These are phyloP conservation scores for Oopsacas minuta DNA, from an alignment of 37 sponge, comb jelly and placozoan genomes.

Conservation along the genomic window DNA sequence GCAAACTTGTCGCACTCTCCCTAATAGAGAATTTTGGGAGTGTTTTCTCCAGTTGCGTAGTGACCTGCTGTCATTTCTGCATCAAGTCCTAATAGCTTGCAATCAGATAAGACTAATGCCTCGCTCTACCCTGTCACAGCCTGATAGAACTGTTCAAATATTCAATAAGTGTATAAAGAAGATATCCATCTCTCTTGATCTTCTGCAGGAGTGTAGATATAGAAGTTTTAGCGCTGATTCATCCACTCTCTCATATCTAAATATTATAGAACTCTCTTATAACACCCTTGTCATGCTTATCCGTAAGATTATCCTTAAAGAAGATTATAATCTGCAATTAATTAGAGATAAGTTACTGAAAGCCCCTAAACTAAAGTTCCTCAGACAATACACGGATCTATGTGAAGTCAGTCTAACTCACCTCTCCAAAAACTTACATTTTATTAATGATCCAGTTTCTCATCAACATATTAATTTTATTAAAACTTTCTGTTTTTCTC, in stretches of 20 bases:
- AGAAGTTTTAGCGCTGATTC: not conserved
- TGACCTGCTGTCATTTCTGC: not conserved
- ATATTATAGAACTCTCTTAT: not conserved
- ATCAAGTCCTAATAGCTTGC: not conserved
- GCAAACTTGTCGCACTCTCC: conserved; percentile 3
- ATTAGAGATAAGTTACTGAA: not conserved
- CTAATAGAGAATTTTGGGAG: not conserved
- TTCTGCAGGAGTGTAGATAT: not conserved
- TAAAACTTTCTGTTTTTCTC: not conserved
- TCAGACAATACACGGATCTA: not conserved
- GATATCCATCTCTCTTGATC: not conserved
- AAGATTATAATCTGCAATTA: not conserved
- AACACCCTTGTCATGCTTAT: not conserved
- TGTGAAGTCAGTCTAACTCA: not conserved
- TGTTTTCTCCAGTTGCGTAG: not conserved
- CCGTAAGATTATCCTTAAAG: not conserved
- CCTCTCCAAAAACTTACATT: not conserved
- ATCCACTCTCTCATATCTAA: not conserved
- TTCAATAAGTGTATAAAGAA: not conserved
- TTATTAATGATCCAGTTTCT: not conserved
- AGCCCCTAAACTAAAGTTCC: not conserved
- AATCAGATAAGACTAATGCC: not conserved
- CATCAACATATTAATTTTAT: not conserved
- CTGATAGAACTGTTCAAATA: not conserved
- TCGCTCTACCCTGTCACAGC: not conserved